These are phyloP conservation scores for Tenthredo scrophulariae DNA, from an alignment of 2,888 invertebrate species.

Conservation along the genomic window DNA sequence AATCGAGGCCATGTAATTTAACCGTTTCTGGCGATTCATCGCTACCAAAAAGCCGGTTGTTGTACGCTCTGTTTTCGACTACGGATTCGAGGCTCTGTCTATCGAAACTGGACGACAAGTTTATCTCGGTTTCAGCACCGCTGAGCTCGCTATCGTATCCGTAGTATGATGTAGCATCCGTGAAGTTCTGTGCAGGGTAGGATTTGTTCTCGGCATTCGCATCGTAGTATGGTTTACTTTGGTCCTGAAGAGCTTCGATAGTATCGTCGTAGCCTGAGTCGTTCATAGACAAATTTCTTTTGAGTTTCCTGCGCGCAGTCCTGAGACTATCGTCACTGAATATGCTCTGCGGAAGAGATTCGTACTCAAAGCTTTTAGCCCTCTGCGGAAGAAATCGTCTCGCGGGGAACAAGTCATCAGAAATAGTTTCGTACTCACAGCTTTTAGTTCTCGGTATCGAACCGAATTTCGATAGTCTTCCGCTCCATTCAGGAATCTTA, in stretches of 20 bases:
- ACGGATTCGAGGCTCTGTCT: slow-evolving; percentile 63
- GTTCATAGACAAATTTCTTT: slow-evolving; percentile 73
- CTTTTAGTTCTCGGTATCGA: slow-evolving; percentile 68
- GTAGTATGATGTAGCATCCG: slow-evolving; percentile 75
- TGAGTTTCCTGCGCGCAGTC: slow-evolving; percentile 74
- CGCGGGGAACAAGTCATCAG: slow-evolving; percentile 52
- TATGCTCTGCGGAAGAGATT: slow-evolving; percentile 74
- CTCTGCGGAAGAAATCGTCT: slow-evolving; percentile 62
- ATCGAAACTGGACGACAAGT: slow-evolving; percentile 77
- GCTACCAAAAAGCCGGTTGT: slow-evolving; percentile 56
- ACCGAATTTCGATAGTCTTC: slow-evolving; percentile 12
- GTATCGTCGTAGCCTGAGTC: slow-evolving; percentile 75
- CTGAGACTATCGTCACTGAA: slow-evolving; percentile 77
- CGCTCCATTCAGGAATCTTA: slow-evolving; percentile 15
- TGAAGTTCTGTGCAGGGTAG: slow-evolving; percentile 56
- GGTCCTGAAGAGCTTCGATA: slow-evolving; percentile 73
- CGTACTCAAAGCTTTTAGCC: slow-evolving; percentile 75
- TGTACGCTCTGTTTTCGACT: slow-evolving; percentile 52
- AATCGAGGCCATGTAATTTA: not conserved
- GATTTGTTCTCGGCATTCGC: slow-evolving; percentile 70
- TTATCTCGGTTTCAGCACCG: slow-evolving; percentile 80
- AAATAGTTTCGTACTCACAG: slow-evolving; percentile 71
- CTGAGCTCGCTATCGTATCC: slow-evolving; percentile 81
- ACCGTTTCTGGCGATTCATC: slow-evolving; percentile 48
- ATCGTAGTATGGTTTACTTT: slow-evolving; percentile 75